Evolutionary conservation across 1,140 invertebrate species (phyloP).

Genomic region (Sitophilus oryzae): DNA sequence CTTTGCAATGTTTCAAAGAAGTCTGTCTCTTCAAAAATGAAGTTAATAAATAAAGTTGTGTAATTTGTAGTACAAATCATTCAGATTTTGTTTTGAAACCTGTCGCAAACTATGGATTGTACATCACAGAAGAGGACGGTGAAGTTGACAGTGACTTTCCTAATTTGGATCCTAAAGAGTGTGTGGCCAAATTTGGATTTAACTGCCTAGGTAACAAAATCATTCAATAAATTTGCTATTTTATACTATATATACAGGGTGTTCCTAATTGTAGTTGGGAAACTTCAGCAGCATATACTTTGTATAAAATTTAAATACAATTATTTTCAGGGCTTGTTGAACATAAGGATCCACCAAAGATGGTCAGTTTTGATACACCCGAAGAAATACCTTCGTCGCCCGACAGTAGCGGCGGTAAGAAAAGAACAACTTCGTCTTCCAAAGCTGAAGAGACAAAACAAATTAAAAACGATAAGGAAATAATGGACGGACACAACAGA

Average conservation of each 20-base stretch:
- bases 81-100: constrained; percentile 53
- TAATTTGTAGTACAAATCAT: constrained; percentile 54
- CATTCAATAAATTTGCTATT: neutral
- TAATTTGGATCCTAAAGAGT: constrained; percentile 78
- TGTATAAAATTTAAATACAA: neutral
- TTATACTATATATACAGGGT: too few relatives aligned
- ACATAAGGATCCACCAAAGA: constrained; percentile 26
- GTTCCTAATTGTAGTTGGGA: too few relatives aligned
- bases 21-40: neutral
- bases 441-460: constrained; percentile 34
- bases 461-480: constrained; percentile 46
- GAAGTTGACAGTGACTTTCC: constrained; percentile 93
- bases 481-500: constrained; percentile 63
- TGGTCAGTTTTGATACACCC: constrained; percentile 21
- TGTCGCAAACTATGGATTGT: constrained; percentile 71
- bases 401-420: constrained; percentile 9
- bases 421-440: constrained; percentile 20
- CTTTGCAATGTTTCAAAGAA: too few relatives aligned
- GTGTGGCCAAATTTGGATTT: constrained; percentile 89
- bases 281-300: neutral
- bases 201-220: constrained; percentile 56
- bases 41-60: constrained; percentile 31
- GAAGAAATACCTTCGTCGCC: constrained; percentile 6
- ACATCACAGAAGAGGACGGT: constrained; percentile 95
- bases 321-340: constrained; percentile 25